These are phyloP conservation scores for Daktulosphaira vitifoliae DNA, from an alignment of 1,140 invertebrate species.

Conservation along the genomic window DNA sequence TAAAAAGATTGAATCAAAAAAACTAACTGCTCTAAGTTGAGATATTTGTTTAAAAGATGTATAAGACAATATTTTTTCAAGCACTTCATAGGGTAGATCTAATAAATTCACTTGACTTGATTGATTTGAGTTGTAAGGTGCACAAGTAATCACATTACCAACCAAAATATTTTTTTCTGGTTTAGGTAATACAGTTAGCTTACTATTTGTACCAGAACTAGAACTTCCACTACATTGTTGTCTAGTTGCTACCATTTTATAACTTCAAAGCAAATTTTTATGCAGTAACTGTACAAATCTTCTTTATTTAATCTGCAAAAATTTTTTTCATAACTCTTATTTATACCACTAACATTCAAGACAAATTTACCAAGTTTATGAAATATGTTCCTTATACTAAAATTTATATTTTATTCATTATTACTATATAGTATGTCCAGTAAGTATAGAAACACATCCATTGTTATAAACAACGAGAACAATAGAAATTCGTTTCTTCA, in stretches of 20 bases:
- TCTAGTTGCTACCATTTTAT: conserved; percentile 26
- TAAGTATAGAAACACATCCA: too few species aligned
- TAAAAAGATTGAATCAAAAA: too few species aligned
- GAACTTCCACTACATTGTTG: conserved; percentile 25
- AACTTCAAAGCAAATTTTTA: neutral
- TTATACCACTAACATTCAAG: too few species aligned
- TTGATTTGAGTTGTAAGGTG: conserved; percentile 16
- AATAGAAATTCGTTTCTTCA: too few species aligned
- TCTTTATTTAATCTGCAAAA: too few species aligned
- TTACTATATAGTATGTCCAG: too few species aligned
- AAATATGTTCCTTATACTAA: too few species aligned
- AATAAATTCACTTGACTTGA: conserved; percentile 47
- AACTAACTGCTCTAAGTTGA: conserved; percentile 65
- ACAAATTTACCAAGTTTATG: too few species aligned
- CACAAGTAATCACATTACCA: conserved; percentile 9
- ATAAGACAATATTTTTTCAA: conserved; percentile 67
- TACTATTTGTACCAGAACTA: conserved; percentile 10
- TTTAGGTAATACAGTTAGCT: conserved; percentile 14
- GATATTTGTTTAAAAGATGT: conserved; percentile 65
- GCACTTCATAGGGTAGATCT: conserved; percentile 67
- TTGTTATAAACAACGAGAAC: too few species aligned
- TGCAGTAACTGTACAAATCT: too few species aligned
- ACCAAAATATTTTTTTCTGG: conserved; percentile 5
- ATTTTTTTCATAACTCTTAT: too few species aligned
- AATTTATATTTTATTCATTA: too few species aligned